Conservation (phyloP, 2,113 vertebrate species). For the Gorsachius goisagi region DNA sequence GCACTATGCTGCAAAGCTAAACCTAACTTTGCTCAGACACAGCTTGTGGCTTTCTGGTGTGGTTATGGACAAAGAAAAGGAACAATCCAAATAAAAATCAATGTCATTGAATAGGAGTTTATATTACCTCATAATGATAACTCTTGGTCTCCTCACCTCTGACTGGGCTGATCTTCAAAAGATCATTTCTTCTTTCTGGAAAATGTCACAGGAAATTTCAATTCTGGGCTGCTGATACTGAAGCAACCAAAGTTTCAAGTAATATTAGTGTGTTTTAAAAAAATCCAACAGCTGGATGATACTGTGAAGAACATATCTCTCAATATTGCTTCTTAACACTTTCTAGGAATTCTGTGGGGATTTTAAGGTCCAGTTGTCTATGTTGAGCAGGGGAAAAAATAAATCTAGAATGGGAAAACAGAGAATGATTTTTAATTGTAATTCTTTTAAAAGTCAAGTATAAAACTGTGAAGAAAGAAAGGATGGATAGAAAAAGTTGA, state of each 20-base stretch:
- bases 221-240: neutral
- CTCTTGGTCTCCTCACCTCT: neutral
- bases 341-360: neutral
- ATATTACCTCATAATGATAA: neutral
- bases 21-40: rapidly evolving
- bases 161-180: neutral
- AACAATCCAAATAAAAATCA: neutral
- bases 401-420: neutral
- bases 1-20: neutral
- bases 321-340: neutral
- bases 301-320: neutral
- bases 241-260: neutral
- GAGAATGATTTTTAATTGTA: neutral
- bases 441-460: neutral
- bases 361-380: neutral
- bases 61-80: neutral
- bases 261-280: neutral
- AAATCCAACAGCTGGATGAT: neutral
- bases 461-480: neutral
- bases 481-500: neutral
- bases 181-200: neutral
- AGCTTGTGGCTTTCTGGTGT: neutral
- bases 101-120: rapidly evolving
- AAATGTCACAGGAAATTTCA: neutral
- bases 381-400: neutral